phyloP scores from a whole-genome alignment of 2,797 vertebrate species.

The Pogoniulus pusillus region DNA sequence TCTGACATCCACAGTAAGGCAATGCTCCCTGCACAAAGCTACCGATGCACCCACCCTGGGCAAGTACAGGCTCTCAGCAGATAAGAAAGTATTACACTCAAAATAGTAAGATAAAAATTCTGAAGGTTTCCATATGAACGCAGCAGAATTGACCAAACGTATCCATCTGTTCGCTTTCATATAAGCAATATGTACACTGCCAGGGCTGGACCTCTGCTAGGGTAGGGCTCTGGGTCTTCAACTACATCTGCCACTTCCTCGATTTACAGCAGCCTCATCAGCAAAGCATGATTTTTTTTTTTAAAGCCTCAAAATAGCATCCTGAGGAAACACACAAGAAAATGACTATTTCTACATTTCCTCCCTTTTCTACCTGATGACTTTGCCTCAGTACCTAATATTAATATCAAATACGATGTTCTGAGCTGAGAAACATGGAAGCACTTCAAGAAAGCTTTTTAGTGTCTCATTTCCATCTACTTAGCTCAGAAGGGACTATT shows the following conservation, averaged over 20 bases:
- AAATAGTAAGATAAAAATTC: slow-evolving; percentile 53
- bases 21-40: neutral
- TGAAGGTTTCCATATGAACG: slow-evolving; percentile 62
- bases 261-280: slow-evolving; percentile 58
- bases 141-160: slow-evolving; percentile 61
- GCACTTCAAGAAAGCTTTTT: slow-evolving; percentile 49
- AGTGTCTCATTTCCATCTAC: slow-evolving; percentile 63
- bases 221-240: slow-evolving; percentile 66
- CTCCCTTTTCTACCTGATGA: slow-evolving; percentile 57
- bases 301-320: slow-evolving; percentile 66
- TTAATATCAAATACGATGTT: slow-evolving; percentile 62
- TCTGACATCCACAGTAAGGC: neutral
- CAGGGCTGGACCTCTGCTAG: slow-evolving; percentile 58
- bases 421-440: slow-evolving; percentile 57
- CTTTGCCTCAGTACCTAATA: slow-evolving; percentile 65
- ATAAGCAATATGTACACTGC: slow-evolving; percentile 59
- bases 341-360: slow-evolving; percentile 57
- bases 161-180: slow-evolving; percentile 65
- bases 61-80: slow-evolving; percentile 19
- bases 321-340: slow-evolving; percentile 51
- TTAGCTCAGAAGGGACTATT: slow-evolving; percentile 53
- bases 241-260: slow-evolving; percentile 65
- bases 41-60: neutral
- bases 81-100: slow-evolving; percentile 53
- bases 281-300: slow-evolving; percentile 43